Evolutionary conservation across 2,113 vertebrate genomes (phyloP).

Genomic region (Platycercus adscitus): DNA sequence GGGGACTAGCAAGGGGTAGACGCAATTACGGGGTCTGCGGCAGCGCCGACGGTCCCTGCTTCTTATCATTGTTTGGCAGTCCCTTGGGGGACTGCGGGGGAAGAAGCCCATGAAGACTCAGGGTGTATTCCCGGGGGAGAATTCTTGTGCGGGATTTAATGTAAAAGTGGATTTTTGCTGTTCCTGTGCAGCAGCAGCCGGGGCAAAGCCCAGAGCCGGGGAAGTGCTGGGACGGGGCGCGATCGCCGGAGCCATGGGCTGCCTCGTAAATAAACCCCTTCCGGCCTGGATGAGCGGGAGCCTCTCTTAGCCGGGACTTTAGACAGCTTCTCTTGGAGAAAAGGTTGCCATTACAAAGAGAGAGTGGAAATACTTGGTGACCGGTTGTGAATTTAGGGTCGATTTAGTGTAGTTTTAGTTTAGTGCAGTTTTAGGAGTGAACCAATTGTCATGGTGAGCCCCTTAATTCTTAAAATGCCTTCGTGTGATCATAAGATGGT

Average conservation of each 20-base stretch:
- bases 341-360: background rate
- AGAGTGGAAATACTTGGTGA: background rate
- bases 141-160: background rate
- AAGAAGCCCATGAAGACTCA: background rate
- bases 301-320: background rate
- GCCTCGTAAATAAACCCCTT: background rate
- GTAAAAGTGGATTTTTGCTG: background rate
- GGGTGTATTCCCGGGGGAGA: background rate
- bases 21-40: background rate
- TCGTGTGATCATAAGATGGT: background rate
- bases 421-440: background rate
- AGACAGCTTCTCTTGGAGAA: rapidly evolving
- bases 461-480: background rate
- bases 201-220: background rate
- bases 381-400: background rate
- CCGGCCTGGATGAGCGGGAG: background rate
- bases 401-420: background rate
- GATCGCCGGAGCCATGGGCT: background rate
- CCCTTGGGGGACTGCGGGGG: background rate
- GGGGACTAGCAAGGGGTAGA: background rate
- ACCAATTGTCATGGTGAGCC: background rate
- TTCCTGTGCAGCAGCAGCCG: background rate
- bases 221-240: background rate
- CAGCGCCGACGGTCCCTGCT: background rate
- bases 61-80: background rate